Base-by-base conservation (phyloP, 2,888 invertebrate species). In the Phyto melanocephala region DNA sequence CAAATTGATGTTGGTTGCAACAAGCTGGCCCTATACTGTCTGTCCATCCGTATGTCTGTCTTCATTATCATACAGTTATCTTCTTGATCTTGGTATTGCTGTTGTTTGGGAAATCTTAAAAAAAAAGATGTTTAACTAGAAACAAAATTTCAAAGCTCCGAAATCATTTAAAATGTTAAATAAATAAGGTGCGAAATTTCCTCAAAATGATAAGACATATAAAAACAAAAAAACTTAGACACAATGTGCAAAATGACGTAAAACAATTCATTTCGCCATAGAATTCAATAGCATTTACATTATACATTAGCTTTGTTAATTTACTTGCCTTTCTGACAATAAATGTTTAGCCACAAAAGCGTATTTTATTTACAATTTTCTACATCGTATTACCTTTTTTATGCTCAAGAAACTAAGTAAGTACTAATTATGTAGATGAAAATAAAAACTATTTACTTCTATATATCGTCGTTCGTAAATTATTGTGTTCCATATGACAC, bases 151-250 rank as follows among this genome's bases (percentile, higher is more conserved):
- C 71, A 71, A 86, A 88, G 87, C 83, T 86, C 88, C 88, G 88
- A 88, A 87, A 88, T 89, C 87, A 52, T 86, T 85, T 85, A 86
- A 86, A 85, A 84, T 80, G 85, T 84, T 86, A 89, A 87, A 89
- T 89, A 89, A 89, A 89, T 89, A 89, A 89, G 89, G 90, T 89
- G 88, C 89, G 88, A 89, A 89, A 86, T 88, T 50, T 28, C 63
- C 74, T 67, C 22, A 24, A 45, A 70, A 24, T 37, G 65, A 70
- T 72, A 60, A 70, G 24, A 71, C 17, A 2, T 33, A 20, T 50
- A 11, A 0, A 28, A 42, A 68, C 40, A 22, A 50, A 1, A 7
- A n/a, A 33, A 2, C 50, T n/a, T 35, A 15, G 6, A 11, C 5
- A 50, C 0, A 58, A 42, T n/a, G 3, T 0, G 15, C 7, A 62